Percentiles rank a stretch among this genome's conserved stretches.
phyloP scores from a whole-genome alignment of 2,113 vertebrate species.

The Tachycineta bicolor region DNA sequence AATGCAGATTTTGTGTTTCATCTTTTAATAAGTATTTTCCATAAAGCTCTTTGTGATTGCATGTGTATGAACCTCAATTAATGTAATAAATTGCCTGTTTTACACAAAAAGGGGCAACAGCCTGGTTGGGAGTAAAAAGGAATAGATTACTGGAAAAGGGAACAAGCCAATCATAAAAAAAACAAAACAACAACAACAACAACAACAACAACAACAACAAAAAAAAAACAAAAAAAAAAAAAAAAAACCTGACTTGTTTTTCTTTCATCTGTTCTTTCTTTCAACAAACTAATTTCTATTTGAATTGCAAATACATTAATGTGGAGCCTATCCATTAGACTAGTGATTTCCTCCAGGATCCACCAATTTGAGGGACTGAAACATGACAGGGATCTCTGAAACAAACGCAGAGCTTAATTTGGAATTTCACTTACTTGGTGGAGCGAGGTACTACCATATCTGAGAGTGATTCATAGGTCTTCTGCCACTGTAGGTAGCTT shows the following conservation, averaged over 20 bases:
- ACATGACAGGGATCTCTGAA: neutral
- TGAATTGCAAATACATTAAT: neutral
- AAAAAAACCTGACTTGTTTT: neutral
- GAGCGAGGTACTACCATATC: conserved; percentile 95
- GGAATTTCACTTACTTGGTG: conserved; percentile 85
- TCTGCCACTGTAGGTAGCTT: conserved; percentile 85
- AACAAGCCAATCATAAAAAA: neutral
- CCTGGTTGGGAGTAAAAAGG: neutral
- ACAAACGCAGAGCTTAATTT: neutral
- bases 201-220: no score
- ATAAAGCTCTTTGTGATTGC: neutral
- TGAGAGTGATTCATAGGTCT: conserved; percentile 90
- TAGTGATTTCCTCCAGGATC: neutral
- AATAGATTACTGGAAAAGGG: neutral
- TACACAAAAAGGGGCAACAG: neutral
- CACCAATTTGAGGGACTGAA: neutral
- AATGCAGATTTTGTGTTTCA: neutral
- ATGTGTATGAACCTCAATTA: neutral
- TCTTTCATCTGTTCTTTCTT: neutral
- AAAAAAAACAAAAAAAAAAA: no score
- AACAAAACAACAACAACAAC: no score
- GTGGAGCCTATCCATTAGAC: neutral
- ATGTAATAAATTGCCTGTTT: neutral
- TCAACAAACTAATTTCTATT: neutral
- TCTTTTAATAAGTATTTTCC: neutral